phyloP scores from a whole-genome alignment of 2,113 vertebrate genomes.

The Callipepla californica region DNA sequence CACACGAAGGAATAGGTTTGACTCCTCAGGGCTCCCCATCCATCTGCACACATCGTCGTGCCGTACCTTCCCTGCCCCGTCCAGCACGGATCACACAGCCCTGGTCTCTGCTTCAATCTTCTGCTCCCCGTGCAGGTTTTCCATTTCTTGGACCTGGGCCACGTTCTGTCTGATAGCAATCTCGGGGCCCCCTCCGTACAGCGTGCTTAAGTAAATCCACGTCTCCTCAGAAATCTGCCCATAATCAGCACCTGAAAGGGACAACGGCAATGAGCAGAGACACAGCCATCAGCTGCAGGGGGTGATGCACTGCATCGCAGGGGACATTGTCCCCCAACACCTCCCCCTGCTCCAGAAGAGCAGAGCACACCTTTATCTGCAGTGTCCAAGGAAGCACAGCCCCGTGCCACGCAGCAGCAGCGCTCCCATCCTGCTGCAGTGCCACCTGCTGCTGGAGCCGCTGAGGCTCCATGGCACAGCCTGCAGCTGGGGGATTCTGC shows the following conservation, averaged over 20 bases:
- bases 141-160: constrained; percentile 81
- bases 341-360: background rate
- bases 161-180: constrained; percentile 91
- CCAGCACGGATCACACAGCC: constrained; percentile 78
- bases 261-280: background rate
- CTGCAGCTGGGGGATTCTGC: rapidly evolving
- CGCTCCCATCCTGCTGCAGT: rapidly evolving
- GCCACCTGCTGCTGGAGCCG: background rate
- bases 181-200: constrained; percentile 93
- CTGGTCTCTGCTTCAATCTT: constrained; percentile 97
- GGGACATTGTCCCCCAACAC: background rate
- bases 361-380: rapidly evolving
- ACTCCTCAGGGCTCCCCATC: background rate
- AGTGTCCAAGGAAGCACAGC: rapidly evolving
- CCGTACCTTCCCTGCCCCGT: background rate
- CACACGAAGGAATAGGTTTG: rapidly evolving
- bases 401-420: background rate
- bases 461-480: rapidly evolving
- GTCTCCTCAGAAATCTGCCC: constrained; percentile 99
- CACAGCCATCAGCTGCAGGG: rapidly evolving
- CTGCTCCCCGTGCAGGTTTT: constrained; percentile 88
- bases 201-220: constrained; percentile 89
- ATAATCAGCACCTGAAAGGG: constrained; percentile 90
- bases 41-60: background rate
- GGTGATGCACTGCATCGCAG: rapidly evolving